Base-by-base conservation (phyloP, 2,113 vertebrate genomes). In the Salvelinus alpinus region DNA sequence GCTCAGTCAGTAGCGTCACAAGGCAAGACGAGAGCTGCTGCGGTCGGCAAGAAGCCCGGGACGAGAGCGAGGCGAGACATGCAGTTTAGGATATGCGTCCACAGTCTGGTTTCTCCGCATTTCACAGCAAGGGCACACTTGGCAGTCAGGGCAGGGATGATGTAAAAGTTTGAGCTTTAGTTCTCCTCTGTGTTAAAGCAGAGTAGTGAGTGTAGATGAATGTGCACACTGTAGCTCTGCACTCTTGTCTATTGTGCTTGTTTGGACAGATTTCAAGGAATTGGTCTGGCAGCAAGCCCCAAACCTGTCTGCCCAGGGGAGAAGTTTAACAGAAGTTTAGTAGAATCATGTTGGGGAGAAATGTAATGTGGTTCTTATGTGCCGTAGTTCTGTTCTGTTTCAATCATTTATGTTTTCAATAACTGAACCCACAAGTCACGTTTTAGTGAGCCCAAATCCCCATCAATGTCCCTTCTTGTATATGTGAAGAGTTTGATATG, bases 201-300 rank as follows among this genome's bases (percentile, higher is more conserved):
- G 54, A 6, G 22, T 1, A 6, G 20, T 27, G 29, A 72, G 38
- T 44, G 5, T 54, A 18, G 72, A 38, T 22, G 71, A 77, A 76
- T 24, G 59, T 22, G n/a, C 59, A 22, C 20, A 62, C 59, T 62
- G 59, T 62, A 8, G 59, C 59, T 22, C 38, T 29, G 29, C 22
- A 25, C 22, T 69, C 14, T 16, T 78, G 73, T 78, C 71, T 57
- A 11, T 66, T 64, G 71, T 62, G 34, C 72, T 62, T 38, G 66
- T 71, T 68, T 78, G 80, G 77, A 86, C 48, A 48, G 7, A 60
- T 78, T 79, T 78, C 78, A 80, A 87, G 74, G 75, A 31, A 59
- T 69, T 69, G 71, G 73, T 72, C 78, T 87, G 83, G 80, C 85
- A 65, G 27, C 24, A 67, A 70, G 75, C 80, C 80, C 73, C 57